These are phyloP conservation scores for Hyphantria cunea DNA, from an alignment of 1,140 invertebrate genomes.

Conservation along the genomic window DNA sequence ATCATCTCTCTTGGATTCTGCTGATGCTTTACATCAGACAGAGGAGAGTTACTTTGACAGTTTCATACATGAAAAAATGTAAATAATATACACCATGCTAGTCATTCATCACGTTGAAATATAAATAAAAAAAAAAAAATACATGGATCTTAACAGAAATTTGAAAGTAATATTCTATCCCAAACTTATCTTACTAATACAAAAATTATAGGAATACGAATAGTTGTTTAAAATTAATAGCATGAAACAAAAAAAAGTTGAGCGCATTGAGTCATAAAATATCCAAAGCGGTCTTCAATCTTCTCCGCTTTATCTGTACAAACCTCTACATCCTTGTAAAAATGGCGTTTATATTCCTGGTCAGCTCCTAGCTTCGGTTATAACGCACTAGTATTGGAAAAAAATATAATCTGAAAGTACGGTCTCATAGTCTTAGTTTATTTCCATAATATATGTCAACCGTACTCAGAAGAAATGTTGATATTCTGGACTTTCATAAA, in stretches of 20 bases:
- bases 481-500: slow-evolving; percentile 25
- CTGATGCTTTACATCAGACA: too few relatives aligned
- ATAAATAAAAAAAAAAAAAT: too few relatives aligned
- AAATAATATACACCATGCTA: too few relatives aligned
- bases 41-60: too few relatives aligned
- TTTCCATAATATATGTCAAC: background rate
- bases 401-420: background rate
- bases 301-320: background rate
- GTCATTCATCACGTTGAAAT: too few relatives aligned
- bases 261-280: background rate
- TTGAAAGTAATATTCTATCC: too few relatives aligned
- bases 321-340: background rate
- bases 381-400: background rate
- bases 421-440: background rate
- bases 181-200: too few relatives aligned
- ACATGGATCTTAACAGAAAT: too few relatives aligned
- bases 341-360: background rate
- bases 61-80: too few relatives aligned
- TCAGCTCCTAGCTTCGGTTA: too few relatives aligned
- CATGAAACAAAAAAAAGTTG: background rate
- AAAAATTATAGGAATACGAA: too few relatives aligned
- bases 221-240: background rate
- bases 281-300: background rate
- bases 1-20: too few relatives aligned
- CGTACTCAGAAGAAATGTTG: slow-evolving; percentile 5